Evolutionary conservation across 2,797 vertebrate genomes (phyloP).

Genomic region (Scomberomorus guttatus): DNA sequence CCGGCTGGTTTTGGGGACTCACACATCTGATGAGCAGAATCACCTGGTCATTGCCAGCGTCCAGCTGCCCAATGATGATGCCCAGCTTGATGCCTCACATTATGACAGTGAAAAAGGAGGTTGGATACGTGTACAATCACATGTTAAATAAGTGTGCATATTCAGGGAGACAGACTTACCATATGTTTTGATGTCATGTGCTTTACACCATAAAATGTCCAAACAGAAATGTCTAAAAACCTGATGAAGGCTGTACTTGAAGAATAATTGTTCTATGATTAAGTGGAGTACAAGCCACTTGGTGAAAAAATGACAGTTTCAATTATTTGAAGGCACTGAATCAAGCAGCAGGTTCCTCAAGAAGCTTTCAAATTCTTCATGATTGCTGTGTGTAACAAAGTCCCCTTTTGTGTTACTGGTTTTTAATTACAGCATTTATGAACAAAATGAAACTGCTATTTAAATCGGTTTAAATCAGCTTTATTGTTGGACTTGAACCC

Average conservation of each 20-base stretch:
- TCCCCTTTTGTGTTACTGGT: background rate
- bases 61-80: constrained; percentile 96
- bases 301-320: background rate
- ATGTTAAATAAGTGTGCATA: background rate
- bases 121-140: constrained; percentile 59
- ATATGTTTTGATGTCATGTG: background rate
- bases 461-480: too few relatives aligned
- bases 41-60: constrained; percentile 98
- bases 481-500: background rate
- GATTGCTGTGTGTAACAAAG: background rate
- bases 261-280: background rate
- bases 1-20: constrained; percentile 94
- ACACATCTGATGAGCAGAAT: constrained; percentile 98
- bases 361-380: background rate
- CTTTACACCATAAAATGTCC: too few relatives aligned
- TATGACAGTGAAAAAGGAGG: constrained; percentile 99
- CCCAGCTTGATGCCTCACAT: constrained; percentile 97
- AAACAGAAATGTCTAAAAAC: too few relatives aligned
- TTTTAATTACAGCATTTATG: too few relatives aligned
- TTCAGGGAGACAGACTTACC: background rate
- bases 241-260: too few relatives aligned
- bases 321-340: background rate
- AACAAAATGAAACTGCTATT: too few relatives aligned
- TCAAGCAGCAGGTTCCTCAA: background rate
- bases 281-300: background rate